These are phyloP conservation scores for Phrixothrix hirtus DNA, from an alignment of 2,888 invertebrate genomes.

Conservation along the genomic window DNA sequence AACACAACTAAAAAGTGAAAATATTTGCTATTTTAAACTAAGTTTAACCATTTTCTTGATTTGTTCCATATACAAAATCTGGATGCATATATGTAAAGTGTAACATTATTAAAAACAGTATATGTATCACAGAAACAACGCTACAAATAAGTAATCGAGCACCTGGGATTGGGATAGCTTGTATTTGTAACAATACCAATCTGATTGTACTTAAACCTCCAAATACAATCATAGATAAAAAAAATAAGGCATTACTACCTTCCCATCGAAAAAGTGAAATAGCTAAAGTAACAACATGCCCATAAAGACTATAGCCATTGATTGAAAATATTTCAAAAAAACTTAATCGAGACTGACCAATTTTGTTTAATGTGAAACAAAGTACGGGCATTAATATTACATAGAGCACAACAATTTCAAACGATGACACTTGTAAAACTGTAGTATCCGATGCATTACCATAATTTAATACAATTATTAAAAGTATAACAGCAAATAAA, in stretches of 20 bases:
- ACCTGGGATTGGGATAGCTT: conserved; percentile 56
- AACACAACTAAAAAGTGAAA: too few relatives aligned
- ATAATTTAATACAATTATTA: conserved; percentile 51
- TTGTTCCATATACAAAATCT: conserved; percentile 49
- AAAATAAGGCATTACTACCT: conserved; percentile 50
- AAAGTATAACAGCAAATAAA: conserved; percentile 49
- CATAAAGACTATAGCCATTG: conserved; percentile 58
- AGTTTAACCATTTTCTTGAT: too few relatives aligned
- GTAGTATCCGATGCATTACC: conserved; percentile 48
- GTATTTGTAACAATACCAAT: conserved; percentile 55
- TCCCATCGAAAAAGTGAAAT: conserved; percentile 54
- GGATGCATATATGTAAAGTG: conserved; percentile 60
- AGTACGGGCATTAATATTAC: conserved; percentile 49
- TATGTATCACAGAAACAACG: conserved; percentile 54
- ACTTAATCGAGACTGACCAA: conserved; percentile 48
- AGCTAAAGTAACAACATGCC: conserved; percentile 55
- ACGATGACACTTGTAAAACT: conserved; percentile 46
- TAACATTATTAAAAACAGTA: conserved; percentile 58
- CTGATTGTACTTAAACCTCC: conserved; percentile 58
- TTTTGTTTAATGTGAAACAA: conserved; percentile 47
- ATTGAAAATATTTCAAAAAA: conserved; percentile 54
- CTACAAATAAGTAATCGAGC: conserved; percentile 58
- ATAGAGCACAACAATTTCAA: conserved; percentile 48
- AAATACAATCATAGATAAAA: conserved; percentile 54
- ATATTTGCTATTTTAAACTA: too few relatives aligned